Percentiles rank a stretch among this genome's conserved stretches.
Conservation (phyloP, 1,140 invertebrate genomes). For the Hylaeus volcanicus region DNA sequence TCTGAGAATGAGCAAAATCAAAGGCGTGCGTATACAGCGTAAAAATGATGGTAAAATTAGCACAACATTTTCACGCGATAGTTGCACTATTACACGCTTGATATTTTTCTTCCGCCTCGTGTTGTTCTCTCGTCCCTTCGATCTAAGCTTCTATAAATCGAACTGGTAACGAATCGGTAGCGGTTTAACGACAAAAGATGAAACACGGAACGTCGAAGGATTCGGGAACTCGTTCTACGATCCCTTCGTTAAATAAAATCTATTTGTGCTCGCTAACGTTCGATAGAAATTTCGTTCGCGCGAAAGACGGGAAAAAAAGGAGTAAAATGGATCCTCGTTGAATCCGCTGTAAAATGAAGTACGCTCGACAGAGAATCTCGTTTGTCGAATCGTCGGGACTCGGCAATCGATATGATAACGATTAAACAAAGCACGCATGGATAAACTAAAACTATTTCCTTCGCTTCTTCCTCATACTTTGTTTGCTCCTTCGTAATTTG, state of each 20-base stretch:
- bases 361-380: constrained; percentile 11
- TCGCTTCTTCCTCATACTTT: neutral
- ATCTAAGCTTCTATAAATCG: neutral
- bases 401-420: neutral
- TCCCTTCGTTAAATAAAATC: neutral
- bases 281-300: constrained; percentile 13
- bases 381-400: neutral
- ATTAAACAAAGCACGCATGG: constrained; percentile 29
- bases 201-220: neutral
- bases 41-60: neutral
- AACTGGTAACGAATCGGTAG: constrained; percentile 7
- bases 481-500: neutral
- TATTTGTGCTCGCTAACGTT: neutral
- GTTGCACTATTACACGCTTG: neutral
- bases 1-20: constrained; percentile 22
- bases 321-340: neutral
- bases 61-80: neutral
- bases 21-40: constrained; percentile 13
- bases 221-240: neutral
- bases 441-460: constrained; percentile 14
- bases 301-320: neutral
- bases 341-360: neutral
- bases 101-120: neutral
- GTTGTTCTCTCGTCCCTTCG: neutral
- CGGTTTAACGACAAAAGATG: neutral